A percentile compares a stretch with the other conserved stretches of the same genome.
phyloP scores from a whole-genome alignment of 92 coral and sea anemone genomes.

The Actinostola sp. region DNA sequence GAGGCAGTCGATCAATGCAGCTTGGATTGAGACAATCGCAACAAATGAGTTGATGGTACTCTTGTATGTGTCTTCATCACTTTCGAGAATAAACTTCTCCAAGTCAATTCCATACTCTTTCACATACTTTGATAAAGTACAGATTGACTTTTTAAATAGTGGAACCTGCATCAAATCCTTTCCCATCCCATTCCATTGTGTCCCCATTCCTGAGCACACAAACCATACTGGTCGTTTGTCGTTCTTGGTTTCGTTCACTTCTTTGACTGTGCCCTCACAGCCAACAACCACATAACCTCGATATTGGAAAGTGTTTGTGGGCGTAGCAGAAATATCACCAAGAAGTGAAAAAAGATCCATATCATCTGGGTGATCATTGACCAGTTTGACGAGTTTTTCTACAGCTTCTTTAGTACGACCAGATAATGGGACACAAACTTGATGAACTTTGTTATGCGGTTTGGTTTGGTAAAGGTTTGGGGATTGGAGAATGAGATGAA shows the following conservation, averaged over 20 bases:
- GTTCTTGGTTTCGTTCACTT: constrained; percentile 45
- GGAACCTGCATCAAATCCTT: constrained; percentile 71
- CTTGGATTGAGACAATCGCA: constrained; percentile 80
- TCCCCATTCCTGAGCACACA: constrained; percentile 87
- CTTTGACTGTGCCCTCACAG: constrained; percentile 50
- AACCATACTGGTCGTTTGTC: constrained; percentile 70
- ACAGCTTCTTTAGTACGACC: constrained; percentile 79
- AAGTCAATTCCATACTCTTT: constrained; percentile 63
- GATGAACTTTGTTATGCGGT: constrained; percentile 13
- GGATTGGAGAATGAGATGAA: constrained; percentile 71
- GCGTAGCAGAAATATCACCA: constrained; percentile 61
- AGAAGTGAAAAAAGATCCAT: constrained; percentile 54
- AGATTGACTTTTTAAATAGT: constrained; percentile 56
- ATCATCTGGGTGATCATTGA: constrained; percentile 33
- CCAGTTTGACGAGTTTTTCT: constrained; percentile 49
- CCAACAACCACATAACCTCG: constrained; percentile 71
- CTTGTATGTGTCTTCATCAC: constrained; percentile 61
- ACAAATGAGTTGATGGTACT: constrained; percentile 73
- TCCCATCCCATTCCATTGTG: constrained; percentile 89
- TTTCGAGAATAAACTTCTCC: constrained; percentile 62
- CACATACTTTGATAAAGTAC: constrained; percentile 52
- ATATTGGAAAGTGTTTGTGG: constrained; percentile 62
- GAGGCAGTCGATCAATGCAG: constrained; percentile 78
- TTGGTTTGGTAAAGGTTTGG: constrained; percentile 33
- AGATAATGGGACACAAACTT: constrained; percentile 66